phyloP scores from a whole-genome alignment of 2,113 vertebrate genomes.

The Butorides virescens region DNA sequence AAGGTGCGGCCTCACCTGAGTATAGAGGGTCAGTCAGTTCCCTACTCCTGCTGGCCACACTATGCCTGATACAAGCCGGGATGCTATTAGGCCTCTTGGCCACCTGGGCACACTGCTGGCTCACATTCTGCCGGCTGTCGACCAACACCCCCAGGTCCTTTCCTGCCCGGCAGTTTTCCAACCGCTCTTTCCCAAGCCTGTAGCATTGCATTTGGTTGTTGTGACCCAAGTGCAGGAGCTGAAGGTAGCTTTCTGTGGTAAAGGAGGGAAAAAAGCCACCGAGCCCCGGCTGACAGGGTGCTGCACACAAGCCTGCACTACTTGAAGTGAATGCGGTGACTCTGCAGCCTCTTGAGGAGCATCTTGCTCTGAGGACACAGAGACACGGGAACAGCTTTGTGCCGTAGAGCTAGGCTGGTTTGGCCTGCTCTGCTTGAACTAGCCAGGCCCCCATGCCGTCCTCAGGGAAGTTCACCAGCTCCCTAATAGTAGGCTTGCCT shows the following conservation, averaged over 20 bases:
- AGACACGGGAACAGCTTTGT: background rate
- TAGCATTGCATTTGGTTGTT: background rate
- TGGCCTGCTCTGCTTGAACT: background rate
- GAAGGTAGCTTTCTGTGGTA: background rate
- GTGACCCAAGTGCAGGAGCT: background rate
- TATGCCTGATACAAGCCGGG: background rate
- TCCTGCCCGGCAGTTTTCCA: fast-evolving
- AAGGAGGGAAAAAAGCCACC: background rate
- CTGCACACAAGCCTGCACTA: fast-evolving
- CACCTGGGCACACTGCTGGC: background rate
- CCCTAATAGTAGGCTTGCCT: background rate
- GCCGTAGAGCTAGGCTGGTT: background rate
- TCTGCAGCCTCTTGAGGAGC: background rate
- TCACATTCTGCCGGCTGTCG: fast-evolving
- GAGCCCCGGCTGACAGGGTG: too few species aligned
- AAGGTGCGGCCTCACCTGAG: fast-evolving
- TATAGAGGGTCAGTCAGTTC: fast-evolving
- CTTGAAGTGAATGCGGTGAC: fast-evolving
- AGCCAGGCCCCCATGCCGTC: fast-evolving
- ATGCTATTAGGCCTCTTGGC: fast-evolving
- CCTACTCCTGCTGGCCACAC: background rate
- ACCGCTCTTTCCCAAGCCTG: background rate
- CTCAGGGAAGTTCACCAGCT: background rate
- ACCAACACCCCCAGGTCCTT: background rate
- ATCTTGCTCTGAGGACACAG: background rate